Evolutionary conservation across 2,888 invertebrate species (phyloP).

Genomic region (Ligdia adustata): DNA sequence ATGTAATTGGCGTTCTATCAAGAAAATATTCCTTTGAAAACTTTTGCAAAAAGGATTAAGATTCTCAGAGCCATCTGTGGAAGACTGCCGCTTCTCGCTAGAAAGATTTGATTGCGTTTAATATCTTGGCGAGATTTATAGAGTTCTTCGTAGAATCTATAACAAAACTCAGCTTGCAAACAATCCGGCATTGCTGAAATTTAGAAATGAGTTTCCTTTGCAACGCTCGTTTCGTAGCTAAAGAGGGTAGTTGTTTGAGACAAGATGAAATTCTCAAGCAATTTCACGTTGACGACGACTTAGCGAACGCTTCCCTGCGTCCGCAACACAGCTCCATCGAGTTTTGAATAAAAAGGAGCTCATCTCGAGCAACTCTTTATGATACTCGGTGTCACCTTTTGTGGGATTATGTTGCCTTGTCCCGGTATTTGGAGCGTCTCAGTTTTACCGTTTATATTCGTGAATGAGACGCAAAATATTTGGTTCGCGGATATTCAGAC

Average conservation of each 20-base stretch:
- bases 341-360: constrained; percentile 48
- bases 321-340: constrained; percentile 40
- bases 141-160: constrained; percentile 21
- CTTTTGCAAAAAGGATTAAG: constrained; percentile 47
- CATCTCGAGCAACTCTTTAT: constrained; percentile 40
- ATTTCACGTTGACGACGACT: constrained; percentile 47
- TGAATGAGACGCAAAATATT: constrained; percentile 11
- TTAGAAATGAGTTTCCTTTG: constrained; percentile 12
- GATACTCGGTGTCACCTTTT: constrained; percentile 35
- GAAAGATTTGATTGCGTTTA: constrained; percentile 40
- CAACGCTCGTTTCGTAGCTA: constrained; percentile 16
- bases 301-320: constrained; percentile 37
- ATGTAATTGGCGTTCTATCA: constrained; percentile 55
- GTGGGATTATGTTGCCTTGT: constrained; percentile 31
- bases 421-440: constrained; percentile 15
- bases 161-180: constrained; percentile 19
- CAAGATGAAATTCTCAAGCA: constrained; percentile 50
- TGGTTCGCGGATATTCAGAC: no score
- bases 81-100: constrained; percentile 37
- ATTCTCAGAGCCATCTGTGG: constrained; percentile 38
- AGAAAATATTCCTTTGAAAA: constrained; percentile 49
- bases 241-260: constrained; percentile 35
- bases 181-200: constrained; percentile 7
- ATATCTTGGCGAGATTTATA: constrained; percentile 20
- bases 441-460: constrained; percentile 21